Base-by-base conservation (phyloP, 2,888 invertebrate species). In the Drosophila mettleri region DNA sequence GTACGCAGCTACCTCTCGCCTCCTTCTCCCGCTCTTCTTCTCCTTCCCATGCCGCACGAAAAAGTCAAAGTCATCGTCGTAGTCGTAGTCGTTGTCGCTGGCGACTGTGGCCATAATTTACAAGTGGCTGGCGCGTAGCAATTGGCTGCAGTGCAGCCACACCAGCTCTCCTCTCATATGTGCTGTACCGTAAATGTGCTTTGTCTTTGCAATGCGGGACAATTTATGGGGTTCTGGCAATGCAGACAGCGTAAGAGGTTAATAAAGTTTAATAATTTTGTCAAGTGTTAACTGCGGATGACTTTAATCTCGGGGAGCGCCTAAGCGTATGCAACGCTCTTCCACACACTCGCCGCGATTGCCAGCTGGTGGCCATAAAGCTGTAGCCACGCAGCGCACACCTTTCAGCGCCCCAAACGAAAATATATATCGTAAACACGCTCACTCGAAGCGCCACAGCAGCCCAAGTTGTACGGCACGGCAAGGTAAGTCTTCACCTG, bases 251-350 rank as follows among this genome's bases (percentile, higher is more conserved):
- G 69, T 69, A 67, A 69, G 60, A 76, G 88, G 76, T 79, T 82
- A 88, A 87, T 87, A 83, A 83, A 87, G 79, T 79, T 78, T 73
- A 71, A 88, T 87, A 83, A 83, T 85, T 81, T 78, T 66, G 71
- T 80, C 73, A 67, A 78, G 77, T 80, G 74, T 77, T 74, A 80
- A 84, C 78, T 74, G 68, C 64, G 52, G 58, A 57, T 57, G 72
- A 43, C 80, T 80, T 86, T 72, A 83, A 80, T 82, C 70, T 64
- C 48, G 54, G 24, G 12, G 36, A 36, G 46, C 69, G 67, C 59
- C 69, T 74, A 74, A 69, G 73, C 60, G 41, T 74, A 74, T 74
- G 73, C 75, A 64, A 46, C 48, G 69, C 53, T 20, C 12, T 10
- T 8, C 24, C 39, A 20, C 27, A 22, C 39, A 31, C 8, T 48